Evolutionary conservation across 2,888 invertebrate genomes (phyloP).

Genomic region (Nebria salina): DNA sequence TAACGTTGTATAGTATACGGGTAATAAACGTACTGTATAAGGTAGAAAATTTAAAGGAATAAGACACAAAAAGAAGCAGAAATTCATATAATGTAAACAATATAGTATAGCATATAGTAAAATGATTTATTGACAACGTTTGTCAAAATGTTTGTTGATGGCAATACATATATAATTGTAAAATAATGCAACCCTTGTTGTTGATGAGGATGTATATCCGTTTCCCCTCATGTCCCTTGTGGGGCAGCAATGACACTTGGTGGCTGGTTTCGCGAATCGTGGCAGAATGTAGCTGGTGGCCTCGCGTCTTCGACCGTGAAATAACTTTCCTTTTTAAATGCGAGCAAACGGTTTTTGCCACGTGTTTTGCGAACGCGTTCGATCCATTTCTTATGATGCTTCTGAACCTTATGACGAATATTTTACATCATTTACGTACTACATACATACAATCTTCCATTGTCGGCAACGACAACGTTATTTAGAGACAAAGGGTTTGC

Average conservation of each 20-base stretch:
- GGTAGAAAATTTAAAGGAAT: not conserved
- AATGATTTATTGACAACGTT: not conserved
- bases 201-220: not conserved
- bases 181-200: not conserved
- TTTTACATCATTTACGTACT: not conserved
- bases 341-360: constrained; percentile 10
- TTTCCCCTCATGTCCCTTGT: not conserved
- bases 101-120: not conserved
- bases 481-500: constrained; percentile 3
- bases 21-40: not conserved
- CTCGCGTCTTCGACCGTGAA: constrained; percentile 32
- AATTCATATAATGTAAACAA: not conserved
- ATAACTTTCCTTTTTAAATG: constrained; percentile 44
- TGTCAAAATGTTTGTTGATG: not conserved
- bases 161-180: not conserved
- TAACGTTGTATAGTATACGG: not conserved
- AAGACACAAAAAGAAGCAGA: not conserved
- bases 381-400: constrained; percentile 9
- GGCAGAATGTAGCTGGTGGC: not conserved
- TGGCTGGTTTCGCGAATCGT: constrained; percentile 11
- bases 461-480: not conserved
- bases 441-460: constrained; percentile 1
- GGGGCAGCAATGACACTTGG: not conserved
- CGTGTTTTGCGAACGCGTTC: not conserved
- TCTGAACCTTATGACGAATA: constrained; percentile 16